Conservation (phyloP, 2,888 invertebrate species). For the Chrysolina oricalcia region DNA sequence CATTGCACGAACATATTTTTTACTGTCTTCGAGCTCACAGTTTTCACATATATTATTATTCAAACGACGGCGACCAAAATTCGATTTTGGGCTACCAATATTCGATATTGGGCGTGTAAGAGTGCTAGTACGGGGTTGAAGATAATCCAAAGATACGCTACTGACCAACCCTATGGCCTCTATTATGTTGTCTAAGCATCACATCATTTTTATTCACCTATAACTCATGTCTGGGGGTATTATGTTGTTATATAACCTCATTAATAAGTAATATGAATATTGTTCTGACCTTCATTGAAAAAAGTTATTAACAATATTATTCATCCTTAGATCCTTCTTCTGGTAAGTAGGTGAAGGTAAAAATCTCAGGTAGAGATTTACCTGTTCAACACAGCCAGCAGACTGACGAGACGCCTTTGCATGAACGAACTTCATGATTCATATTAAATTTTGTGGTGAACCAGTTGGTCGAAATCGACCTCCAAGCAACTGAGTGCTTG, state of each 20-base stretch:
- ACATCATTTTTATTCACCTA: background rate
- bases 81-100: background rate
- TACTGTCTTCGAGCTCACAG: too few species aligned
- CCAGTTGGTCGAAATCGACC: too few species aligned
- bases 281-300: conserved; percentile 45
- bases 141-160: background rate
- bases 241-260: conserved; percentile 36
- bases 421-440: conserved; percentile 6
- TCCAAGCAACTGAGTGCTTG: too few species aligned
- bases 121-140: background rate
- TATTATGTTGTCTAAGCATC: background rate
- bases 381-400: background rate
- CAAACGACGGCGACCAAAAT: too few species aligned
- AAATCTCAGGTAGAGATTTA: conserved; percentile 32
- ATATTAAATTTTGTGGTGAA: conserved; percentile 1
- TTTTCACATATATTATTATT: too few species aligned
- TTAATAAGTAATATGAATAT: conserved; percentile 33
- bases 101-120: background rate
- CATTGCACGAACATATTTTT: too few species aligned
- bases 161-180: background rate
- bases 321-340: conserved; percentile 50
- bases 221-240: conserved; percentile 11
- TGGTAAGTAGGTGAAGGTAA: conserved; percentile 49
- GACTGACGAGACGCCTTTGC: background rate
- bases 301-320: conserved; percentile 42